phyloP scores from a whole-genome alignment of 2,888 invertebrate species.

The Physocephala rufipes region DNA sequence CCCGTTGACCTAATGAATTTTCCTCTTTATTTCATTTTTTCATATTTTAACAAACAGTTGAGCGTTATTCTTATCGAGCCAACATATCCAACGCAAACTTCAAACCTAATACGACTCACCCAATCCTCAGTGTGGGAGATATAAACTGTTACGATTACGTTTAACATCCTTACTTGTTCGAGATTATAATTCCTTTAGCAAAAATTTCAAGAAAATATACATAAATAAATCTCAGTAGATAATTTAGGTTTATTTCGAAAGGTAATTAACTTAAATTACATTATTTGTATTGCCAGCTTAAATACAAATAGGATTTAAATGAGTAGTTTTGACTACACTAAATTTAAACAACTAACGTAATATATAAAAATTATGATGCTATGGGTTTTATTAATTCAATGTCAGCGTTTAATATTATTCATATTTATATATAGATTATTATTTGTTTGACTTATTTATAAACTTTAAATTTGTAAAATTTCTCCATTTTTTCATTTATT shows the following conservation, averaged over 20 bases:
- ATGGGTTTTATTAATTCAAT: conserved; percentile 29
- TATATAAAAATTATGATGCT: conserved; percentile 16
- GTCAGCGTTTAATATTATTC: neutral
- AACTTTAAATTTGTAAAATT: conserved; percentile 9
- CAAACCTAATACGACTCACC: too few relatives aligned
- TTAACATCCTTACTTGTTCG: too few relatives aligned
- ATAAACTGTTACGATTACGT: too few relatives aligned
- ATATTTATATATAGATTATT: conserved; percentile 1
- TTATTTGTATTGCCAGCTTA: conserved; percentile 16
- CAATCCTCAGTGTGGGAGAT: too few relatives aligned
- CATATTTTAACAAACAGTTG: too few relatives aligned
- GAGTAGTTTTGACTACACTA: conserved; percentile 20
- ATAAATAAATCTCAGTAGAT: neutral
- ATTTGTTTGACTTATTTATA: conserved; percentile 19
- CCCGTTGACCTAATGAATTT: too few relatives aligned
- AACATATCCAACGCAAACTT: too few relatives aligned
- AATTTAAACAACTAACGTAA: conserved; percentile 24
- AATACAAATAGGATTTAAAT: conserved; percentile 22
- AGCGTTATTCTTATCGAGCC: too few relatives aligned
- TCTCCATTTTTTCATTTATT: conserved; percentile 8
- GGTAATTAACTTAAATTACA: conserved; percentile 24
- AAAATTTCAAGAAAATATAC: too few relatives aligned
- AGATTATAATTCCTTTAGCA: too few relatives aligned
- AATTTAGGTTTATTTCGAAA: conserved; percentile 25
- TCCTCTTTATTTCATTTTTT: too few relatives aligned